Base-by-base conservation (phyloP, 1,140 invertebrate species). In the Temnothorax curvispinosus region DNA sequence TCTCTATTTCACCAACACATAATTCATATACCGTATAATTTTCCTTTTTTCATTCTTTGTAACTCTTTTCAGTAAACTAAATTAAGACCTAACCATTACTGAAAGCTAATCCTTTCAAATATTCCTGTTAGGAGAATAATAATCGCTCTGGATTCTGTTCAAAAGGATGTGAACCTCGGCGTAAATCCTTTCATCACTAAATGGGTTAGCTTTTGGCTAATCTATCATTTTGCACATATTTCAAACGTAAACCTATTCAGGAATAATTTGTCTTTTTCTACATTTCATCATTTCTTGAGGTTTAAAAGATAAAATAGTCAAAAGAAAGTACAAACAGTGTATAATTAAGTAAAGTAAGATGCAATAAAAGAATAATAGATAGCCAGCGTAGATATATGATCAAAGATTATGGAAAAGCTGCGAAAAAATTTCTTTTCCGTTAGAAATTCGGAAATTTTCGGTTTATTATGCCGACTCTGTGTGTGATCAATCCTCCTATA, bases 111-210 rank as follows among this genome's bases (percentile, higher is more conserved):
- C 86, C 87, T 89, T 90, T 81, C 72, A 13, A 50, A 81, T 81
- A 69, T 64, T 58, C 76, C 35, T 8, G 21, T 1, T 3, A 62
- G 44, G 58, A 44, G 21, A 50, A 47, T 71, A 80, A 92, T 91
- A 35, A 91, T 91, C 35, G 87, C 77, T 60, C 27, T 50, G 78
- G 41, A 62, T 2, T 44, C 11, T 21, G 0, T 5, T 47, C 5
- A 44, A 38, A 67, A 65, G 18, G 88, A 80, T 64, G 81, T 72
- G 38, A 86, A 87, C 76, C 87, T 74, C 88, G 89, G 82, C 64
- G 81, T 72, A 41, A 85, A 87, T 72, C 86, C 77, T 88, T 90
- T 87, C 47, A 13, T 15, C 35, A 11, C 7, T 71, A 50, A 52
- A 52, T 21, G 13, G 11, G 6, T 71, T 13, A 69, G 5, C 5